Evolutionary conservation across 2,113 vertebrate species (phyloP).

Genomic region (Aphyosemion australe): DNA sequence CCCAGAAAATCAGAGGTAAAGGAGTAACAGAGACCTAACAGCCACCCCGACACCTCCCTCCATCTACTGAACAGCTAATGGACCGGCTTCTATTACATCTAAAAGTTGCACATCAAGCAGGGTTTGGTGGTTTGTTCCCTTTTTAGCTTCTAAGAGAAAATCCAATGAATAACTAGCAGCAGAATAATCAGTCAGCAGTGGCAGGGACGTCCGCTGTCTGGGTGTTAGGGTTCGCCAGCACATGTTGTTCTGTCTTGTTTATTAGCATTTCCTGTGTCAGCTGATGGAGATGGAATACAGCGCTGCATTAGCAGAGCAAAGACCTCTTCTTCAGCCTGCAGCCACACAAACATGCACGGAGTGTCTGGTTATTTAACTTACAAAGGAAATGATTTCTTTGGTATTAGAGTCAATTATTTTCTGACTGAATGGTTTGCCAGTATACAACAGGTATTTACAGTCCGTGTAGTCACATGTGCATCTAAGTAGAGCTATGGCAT

Average conservation of each 20-base stretch:
- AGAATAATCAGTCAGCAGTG: conserved; percentile 66
- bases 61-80: conserved; percentile 67
- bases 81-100: conserved; percentile 32
- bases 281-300: conserved; percentile 15
- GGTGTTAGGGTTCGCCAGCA: conserved; percentile 22
- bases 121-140: conserved; percentile 23
- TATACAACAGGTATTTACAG: too few species aligned
- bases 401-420: neutral
- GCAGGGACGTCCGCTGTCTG: conserved; percentile 21
- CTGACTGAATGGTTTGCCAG: conserved; percentile 10
- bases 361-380: too few species aligned
- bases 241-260: conserved; percentile 44
- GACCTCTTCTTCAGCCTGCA: conserved; percentile 1
- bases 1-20: conserved; percentile 13
- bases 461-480: too few species aligned
- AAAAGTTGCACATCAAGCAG: conserved; percentile 55
- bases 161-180: conserved; percentile 73
- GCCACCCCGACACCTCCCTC: conserved; percentile 35
- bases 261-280: conserved; percentile 64
- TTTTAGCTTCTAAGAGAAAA: conserved; percentile 50
- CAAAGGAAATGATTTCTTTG: too few species aligned
- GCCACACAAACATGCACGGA: neutral
- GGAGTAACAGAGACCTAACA: conserved; percentile 28
- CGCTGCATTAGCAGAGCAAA: conserved; percentile 42
- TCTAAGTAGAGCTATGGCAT: too few species aligned